Percentiles rank a stretch among this genome's conserved stretches.
Conservation (phyloP, 2,888 invertebrate species). For the Emmelina monodactyla region DNA sequence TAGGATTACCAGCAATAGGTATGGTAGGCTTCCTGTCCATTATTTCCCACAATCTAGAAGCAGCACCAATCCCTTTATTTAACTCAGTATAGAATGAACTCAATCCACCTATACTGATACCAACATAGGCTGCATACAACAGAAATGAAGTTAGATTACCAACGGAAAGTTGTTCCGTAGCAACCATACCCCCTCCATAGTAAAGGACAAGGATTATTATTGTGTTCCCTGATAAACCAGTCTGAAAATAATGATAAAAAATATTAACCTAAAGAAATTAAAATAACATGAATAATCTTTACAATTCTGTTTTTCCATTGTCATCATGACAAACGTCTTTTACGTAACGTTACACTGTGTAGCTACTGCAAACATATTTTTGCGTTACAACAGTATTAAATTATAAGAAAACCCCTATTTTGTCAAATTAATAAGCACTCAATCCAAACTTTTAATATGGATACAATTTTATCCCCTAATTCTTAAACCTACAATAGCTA, state of each 20-base stretch:
- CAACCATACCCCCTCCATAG: conserved; percentile 89
- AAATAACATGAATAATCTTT: conserved; percentile 5
- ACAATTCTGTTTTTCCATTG: too few species aligned
- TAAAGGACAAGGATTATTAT: conserved; percentile 92
- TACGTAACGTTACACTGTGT: too few species aligned
- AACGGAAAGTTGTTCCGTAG: conserved; percentile 77
- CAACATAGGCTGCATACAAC: conserved; percentile 93
- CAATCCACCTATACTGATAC: conserved; percentile 88
- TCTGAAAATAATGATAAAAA: conserved; percentile 67
- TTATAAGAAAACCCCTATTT: too few species aligned
- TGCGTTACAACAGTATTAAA: too few species aligned
- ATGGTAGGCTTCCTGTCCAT: conserved; percentile 82
- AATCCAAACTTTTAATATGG: too few species aligned
- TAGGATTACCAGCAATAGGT: conserved; percentile 73
- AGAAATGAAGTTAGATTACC: conserved; percentile 94
- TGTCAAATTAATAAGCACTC: too few species aligned
- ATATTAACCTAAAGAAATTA: too few species aligned
- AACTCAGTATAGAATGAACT: conserved; percentile 93
- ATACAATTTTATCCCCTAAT: too few species aligned
- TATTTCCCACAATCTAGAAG: conserved; percentile 87
- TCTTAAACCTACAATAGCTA: too few species aligned
- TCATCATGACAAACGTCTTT: too few species aligned
- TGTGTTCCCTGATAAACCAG: conserved; percentile 88
- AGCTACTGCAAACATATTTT: too few species aligned
- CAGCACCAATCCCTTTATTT: conserved; percentile 93